Base-by-base conservation (phyloP, 2,888 invertebrate genomes). In the Macroteleia sp. region DNA sequence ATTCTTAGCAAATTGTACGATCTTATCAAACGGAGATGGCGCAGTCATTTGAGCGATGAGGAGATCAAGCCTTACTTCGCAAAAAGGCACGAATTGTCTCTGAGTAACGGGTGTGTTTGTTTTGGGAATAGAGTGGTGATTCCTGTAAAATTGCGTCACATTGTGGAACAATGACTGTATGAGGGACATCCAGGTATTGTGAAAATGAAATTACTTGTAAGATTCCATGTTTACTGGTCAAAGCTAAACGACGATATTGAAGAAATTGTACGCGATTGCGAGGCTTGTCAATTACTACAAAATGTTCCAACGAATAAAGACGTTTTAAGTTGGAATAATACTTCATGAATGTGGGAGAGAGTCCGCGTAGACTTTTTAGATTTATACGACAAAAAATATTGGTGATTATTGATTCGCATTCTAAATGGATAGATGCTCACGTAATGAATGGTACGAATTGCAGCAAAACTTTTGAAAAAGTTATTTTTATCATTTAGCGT, bases 301-400 rank as follows among this genome's bases (percentile, higher is more conserved):
- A 48, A 50, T 22, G 62, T 62, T 14, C 10, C 14, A 8, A 14
- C 9, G 17, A 3, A 12, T 8, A 64, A 52, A 16, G 19, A 54
- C 8, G 14, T 74, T 2, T 8, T 74, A 5, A 59, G 52, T 12
- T 74, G 74, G 66, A 16, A 50, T 16, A 44, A 16, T 12, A 74
- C 89, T 17, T 76, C 64, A 4, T 70, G 81, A 54, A 84, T 86
- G 8, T 90, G 89, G 88, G 82, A 89, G 64, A 81, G 92, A 17
- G 76, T 92, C 2, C 92, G 92, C 81, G 81, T 91, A n/a, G 92
- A 92, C 79, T 92, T 90, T 83, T 34, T 77, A 17, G 77, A 80
- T 34, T 46, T 80, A 19, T 6, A 25, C 10, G 59, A 48, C 25
- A 67, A 3, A 77, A 76, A 30, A 59, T 75, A 6, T 34, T 77